phyloP scores from a whole-genome alignment of 1,140 invertebrate species.

The Capitella teleta region DNA sequence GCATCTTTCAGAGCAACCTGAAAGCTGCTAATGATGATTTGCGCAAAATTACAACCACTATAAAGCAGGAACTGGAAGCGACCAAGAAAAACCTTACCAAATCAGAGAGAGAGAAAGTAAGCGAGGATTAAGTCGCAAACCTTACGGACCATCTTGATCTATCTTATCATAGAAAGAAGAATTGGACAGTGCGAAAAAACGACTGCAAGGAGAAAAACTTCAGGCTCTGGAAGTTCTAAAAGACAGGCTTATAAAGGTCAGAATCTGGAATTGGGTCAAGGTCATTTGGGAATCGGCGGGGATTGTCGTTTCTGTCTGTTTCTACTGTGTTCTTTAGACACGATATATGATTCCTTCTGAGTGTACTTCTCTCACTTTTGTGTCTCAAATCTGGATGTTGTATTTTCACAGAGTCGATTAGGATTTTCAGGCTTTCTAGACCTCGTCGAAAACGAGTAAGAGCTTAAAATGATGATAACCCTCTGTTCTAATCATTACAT shows the following conservation, averaged over 20 bases:
- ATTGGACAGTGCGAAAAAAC: background rate
- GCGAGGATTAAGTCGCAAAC: no score
- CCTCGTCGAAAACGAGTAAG: background rate
- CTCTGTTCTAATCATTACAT: no score
- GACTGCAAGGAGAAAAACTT: slow-evolving; percentile 9
- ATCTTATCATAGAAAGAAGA: slow-evolving; percentile 4
- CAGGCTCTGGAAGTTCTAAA: slow-evolving; percentile 5
- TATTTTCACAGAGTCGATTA: background rate
- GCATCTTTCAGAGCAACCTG: no score
- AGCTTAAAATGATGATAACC: background rate
- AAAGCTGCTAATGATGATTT: no score
- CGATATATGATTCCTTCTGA: background rate
- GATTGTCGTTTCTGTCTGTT: background rate
- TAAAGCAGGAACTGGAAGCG: no score
- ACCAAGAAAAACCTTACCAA: no score
- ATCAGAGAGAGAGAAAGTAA: no score
- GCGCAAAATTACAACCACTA: no score
- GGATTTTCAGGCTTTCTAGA: background rate
- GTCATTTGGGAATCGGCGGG: background rate
- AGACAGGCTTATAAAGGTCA: slow-evolving; percentile 9
- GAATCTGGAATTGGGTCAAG: no score
- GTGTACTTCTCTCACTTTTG: no score
- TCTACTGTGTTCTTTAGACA: background rate
- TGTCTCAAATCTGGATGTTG: no score
- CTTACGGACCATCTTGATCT: no score